These are phyloP conservation scores for Neosalanx taihuensis DNA, from an alignment of 2,797 vertebrate species.

Conservation along the genomic window DNA sequence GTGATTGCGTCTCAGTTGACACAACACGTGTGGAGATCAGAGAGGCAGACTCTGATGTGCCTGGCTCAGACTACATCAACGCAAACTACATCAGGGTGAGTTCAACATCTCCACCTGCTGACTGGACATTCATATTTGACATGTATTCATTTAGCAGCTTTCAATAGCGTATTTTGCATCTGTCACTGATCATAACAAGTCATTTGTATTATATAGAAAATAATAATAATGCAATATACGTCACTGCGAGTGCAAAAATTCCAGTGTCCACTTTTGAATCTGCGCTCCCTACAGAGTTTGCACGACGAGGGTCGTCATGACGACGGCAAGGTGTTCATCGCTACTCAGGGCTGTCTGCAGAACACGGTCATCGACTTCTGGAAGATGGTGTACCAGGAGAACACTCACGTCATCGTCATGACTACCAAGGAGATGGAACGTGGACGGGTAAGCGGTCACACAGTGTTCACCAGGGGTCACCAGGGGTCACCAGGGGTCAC, in stretches of 20 bases:
- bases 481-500: too few relatives aligned
- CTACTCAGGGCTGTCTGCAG: conserved; percentile 87
- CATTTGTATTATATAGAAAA: too few relatives aligned
- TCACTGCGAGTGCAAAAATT: too few relatives aligned
- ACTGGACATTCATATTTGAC: too few relatives aligned
- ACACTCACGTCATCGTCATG: conserved; percentile 85
- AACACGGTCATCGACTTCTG: conserved; percentile 84
- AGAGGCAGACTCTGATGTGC: conserved; percentile 70
- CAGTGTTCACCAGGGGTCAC: neutral
- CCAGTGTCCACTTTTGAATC: too few relatives aligned
- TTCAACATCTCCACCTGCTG: conserved; percentile 10
- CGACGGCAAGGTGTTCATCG: conserved; percentile 82
- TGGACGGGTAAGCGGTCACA: conserved; percentile 73
- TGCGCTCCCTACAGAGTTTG: conserved; percentile 62
- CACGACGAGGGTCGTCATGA: conserved; percentile 79
- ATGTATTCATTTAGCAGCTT: too few relatives aligned
- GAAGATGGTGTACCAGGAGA: conserved; percentile 89
- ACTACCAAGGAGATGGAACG: conserved; percentile 86
- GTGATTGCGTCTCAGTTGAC: conserved; percentile 69
- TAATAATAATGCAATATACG: too few relatives aligned
- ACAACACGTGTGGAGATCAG: conserved; percentile 79
- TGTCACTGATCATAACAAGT: too few relatives aligned
- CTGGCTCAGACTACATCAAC: conserved; percentile 86
- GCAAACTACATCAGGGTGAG: conserved; percentile 87
- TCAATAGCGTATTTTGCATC: too few relatives aligned